Base-by-base conservation (phyloP, 2,113 vertebrate species). In the Bothrops jararaca region DNA sequence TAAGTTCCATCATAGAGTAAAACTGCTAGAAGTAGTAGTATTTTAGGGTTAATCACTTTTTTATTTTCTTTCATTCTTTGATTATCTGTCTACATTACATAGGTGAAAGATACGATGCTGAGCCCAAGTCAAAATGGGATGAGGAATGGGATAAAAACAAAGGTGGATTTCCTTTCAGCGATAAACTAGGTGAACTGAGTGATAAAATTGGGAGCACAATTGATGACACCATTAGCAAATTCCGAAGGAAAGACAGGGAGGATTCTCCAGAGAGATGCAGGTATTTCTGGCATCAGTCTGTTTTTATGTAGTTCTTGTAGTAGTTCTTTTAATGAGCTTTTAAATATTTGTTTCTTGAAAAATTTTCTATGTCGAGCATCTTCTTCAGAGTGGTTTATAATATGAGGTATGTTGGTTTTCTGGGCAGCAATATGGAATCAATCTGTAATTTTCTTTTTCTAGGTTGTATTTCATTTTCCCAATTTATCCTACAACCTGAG, bases 191-290 rank as follows among this genome's bases (percentile, higher is more conserved):
- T 13, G 99, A 99, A 95, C 98, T 99, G 93, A 98, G 98, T 1
- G 99, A 99, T 97, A 99, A 99, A 97, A 99, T 99, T n/a, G 99
- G 99, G 95, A 99, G 98, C 97, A 99, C 98, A 34, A 99, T 99
- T 34, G 98, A 99, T 54, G 99, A 99, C 94, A 99, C 99, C 93
- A 99, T 99, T 97, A 99, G 96, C 98, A 98, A 98, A 95, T 99
- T 99, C 97, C 98, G 98, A 95, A 99, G 98, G 97, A 99, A 99
- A 98, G 98, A 99, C 0, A 96, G 99, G 96, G 99, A 99, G 22
- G 99, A 99, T 94, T 99, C 99, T 74, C 99, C 99, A 86, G 99
- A 99, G 95, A 97, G 99, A 96, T 98, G 98, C 97, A 99, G 99
- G 99, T 99, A 97, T 95, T 95, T 3, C 3, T 92, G 45, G 42